Evolutionary conservation across 2,113 vertebrate genomes (phyloP).

Genomic region (Melanerpes aurifrons): DNA sequence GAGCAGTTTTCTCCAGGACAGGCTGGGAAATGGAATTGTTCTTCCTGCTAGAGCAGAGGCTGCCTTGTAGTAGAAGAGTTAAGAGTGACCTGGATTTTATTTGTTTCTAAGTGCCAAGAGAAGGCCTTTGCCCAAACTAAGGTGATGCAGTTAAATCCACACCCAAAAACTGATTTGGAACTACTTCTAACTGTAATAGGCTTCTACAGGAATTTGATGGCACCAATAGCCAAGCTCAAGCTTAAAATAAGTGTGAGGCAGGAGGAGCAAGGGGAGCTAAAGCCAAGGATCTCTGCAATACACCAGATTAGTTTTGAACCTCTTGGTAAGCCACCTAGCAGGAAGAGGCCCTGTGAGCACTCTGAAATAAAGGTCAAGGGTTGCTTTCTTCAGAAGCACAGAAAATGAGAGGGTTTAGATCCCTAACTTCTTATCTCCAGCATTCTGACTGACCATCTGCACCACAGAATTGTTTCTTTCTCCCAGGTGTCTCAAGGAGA

Average conservation of each 20-base stretch:
- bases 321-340: not conserved
- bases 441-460: constrained; percentile 17
- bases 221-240: not conserved
- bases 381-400: not conserved
- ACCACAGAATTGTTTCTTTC: not conserved
- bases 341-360: not conserved
- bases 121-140: not conserved
- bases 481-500: constrained; percentile 12
- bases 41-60: not conserved
- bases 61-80: not conserved
- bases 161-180: not conserved
- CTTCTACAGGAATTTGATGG: not conserved
- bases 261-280: not conserved
- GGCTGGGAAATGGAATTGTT: not conserved
- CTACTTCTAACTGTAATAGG: not conserved
- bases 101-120: too few species aligned
- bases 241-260: not conserved
- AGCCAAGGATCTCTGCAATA: not conserved
- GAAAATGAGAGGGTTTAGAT: not conserved
- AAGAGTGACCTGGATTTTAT: not conserved
- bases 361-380: not conserved
- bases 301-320: not conserved
- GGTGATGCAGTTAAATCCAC: not conserved
- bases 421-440: not conserved
- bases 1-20: not conserved